Base-by-base conservation (phyloP, 2,113 vertebrate species). In the Amblyornis subalaris region DNA sequence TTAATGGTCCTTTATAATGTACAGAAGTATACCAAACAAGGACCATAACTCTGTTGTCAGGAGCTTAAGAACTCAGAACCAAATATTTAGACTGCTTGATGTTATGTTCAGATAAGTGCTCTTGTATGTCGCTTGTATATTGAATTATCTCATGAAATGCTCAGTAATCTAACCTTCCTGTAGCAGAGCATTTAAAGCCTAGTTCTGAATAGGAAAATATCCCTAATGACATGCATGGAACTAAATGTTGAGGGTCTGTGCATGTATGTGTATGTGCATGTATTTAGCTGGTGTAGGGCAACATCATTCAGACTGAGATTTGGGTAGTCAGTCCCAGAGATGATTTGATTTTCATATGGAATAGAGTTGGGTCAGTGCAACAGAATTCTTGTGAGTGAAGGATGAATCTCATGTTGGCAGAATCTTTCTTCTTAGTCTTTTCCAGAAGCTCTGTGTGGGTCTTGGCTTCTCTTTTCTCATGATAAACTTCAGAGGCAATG, bases 221-320 rank as follows among this genome's bases (percentile, higher is more conserved):
- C 20, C 4, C 31, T 58, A 31, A 15, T 35, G 31, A 29, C 14
- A 24, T 12, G 44, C 6, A 9, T 2, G 3, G 31, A 40, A 29
- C 26, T 71, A n/a, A 33, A 11, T 10, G 4, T 50, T 55, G 42
- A 38, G 21, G 31, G 17, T 21, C 22, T 44, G 3, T 50, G 11
- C 6, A 13, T 2, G 7, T 42, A 33, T 7, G 1, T 1, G 0
- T 38, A 2, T 20, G 12, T 67, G 12, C 1, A 2, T 14, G 9
- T n/a, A 10, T 72, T 75, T 80, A 50, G 4, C 9, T 69, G 13
- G 1, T 40, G 10, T 2, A 17, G 15, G 31, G 16, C 9, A 69
- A 65, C 57, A 20, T 0, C 18, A 8, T 62, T 51, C 55, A 53
- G 15, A 21, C 24, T 47, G 33, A 61, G 20, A 16, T 40, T 31